Base-by-base conservation (phyloP, 2,888 invertebrate genomes). In the Rutpela maculata region DNA sequence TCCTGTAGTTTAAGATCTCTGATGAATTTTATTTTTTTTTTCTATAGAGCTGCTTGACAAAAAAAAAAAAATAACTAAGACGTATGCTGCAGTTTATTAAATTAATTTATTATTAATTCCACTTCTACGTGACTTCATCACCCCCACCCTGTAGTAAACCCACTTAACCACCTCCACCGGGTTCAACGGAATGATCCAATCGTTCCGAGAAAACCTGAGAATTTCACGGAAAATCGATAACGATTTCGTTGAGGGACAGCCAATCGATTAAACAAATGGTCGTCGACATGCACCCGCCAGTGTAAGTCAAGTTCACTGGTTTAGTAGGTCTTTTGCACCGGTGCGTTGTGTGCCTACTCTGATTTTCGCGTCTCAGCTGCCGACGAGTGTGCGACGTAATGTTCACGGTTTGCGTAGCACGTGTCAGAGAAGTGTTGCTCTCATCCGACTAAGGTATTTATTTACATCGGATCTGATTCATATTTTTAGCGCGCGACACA, bases 231-330 rank as follows among this genome's bases (percentile, higher is more conserved):
- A 76, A 79, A 76, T 80, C 80, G 78, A 78, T 80, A 62, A 69
- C 59, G 74, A 74, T 78, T 77, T 72, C 43, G 72, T 70, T 19
- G 63, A 22, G 60, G 65, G 62, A 57, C 62, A 50, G 67, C 66
- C 68, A 79, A 84, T 84, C 82, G 82, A 82, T 82, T 78, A 79
- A 80, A 80, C 80, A 79, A 82, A 74, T 78, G 80, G 77, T 80
- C 78, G 82, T 77, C 79, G 82, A 76, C 81, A 78, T 77, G 75
- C 76, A 78, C 79, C 79, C 73, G 79, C 60, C 67, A 68, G 66
- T 74, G 60, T 68, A 72, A 80, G 82, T 84, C 84, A 84, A 84
- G 84, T 84, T 84, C 84, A 83, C 75, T 82, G 82, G 85, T 85
- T 85, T 84, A 85, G 85, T 85, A 83, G 85, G 85, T 84, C 80